phyloP scores from a whole-genome alignment of 1,140 invertebrate species.

The Colletes gigas region DNA sequence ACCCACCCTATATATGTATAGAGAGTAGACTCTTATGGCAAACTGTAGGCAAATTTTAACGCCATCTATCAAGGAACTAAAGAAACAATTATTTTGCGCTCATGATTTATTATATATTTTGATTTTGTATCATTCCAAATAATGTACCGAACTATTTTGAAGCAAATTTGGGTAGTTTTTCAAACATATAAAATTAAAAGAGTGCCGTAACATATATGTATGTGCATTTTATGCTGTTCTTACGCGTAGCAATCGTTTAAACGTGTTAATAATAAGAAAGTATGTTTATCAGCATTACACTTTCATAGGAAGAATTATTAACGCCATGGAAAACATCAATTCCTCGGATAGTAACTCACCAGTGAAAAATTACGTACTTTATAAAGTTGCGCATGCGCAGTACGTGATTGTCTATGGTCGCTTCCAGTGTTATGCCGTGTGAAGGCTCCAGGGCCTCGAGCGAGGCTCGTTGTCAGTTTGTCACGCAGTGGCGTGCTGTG shows the following conservation, averaged over 20 bases:
- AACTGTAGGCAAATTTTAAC: no score
- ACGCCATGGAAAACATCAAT: neutral
- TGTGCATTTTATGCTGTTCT: no score
- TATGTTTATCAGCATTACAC: no score
- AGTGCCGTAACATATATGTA: no score
- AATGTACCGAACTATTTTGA: neutral
- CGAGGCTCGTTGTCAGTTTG: conserved; percentile 58
- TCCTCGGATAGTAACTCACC: no score
- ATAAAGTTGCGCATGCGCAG: conserved; percentile 13
- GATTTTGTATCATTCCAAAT: neutral
- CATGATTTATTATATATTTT: neutral
- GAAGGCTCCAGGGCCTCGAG: neutral
- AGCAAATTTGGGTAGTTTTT: no score
- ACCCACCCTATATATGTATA: neutral
- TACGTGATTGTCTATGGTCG: neutral
- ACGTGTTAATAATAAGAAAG: no score
- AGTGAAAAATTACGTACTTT: no score
- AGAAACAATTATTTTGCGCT: no score
- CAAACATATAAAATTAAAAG: no score
- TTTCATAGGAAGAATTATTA: no score
- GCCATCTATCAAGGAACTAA: neutral
- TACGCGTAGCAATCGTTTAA: no score
- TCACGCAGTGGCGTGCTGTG: conserved; percentile 63
- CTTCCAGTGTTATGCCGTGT: neutral
- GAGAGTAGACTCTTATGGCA: neutral